Conservation (phyloP, 2,797 vertebrate genomes). For the Melanotaenia maccullochi region DNA sequence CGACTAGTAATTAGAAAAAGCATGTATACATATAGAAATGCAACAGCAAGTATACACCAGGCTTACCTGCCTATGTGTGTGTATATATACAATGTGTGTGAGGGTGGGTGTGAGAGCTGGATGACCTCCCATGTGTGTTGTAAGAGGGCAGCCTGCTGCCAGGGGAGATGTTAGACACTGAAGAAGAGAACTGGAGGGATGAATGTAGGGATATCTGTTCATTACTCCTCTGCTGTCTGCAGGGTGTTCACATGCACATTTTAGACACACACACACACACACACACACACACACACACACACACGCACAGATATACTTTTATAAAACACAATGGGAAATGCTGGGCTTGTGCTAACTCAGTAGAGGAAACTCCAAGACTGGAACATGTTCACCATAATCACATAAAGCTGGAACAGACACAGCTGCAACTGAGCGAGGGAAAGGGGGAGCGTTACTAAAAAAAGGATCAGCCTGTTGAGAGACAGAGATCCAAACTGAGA, state of each 20-base stretch:
- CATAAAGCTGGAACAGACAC: conserved; percentile 69
- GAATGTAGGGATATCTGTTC: conserved; percentile 56
- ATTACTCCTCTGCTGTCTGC: conserved; percentile 46
- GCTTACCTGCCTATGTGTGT: neutral
- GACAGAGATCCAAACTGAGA: conserved; percentile 40
- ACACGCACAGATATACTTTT: neutral
- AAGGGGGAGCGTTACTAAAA: conserved; percentile 18
- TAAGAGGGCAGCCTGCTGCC: conserved; percentile 54
- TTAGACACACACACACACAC: neutral
- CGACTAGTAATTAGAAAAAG: neutral
- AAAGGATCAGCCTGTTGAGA: conserved; percentile 59
- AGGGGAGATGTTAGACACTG: conserved; percentile 47
- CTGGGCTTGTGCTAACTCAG: conserved; percentile 28
- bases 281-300: neutral
- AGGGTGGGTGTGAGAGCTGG: conserved; percentile 21
- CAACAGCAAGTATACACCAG: conserved; percentile 3
- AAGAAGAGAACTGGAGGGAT: conserved; percentile 42
- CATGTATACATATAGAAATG: neutral
- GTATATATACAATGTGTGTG: neutral
- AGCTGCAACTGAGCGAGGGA: conserved; percentile 50
- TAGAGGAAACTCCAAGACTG: conserved; percentile 49
- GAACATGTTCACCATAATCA: conserved; percentile 69
- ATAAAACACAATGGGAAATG: conserved; percentile 18
- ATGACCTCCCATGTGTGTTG: conserved; percentile 57
- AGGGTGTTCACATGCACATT: conserved; percentile 4